phyloP scores from a whole-genome alignment of 2,888 invertebrate species.

The Salpingus planirostris region DNA sequence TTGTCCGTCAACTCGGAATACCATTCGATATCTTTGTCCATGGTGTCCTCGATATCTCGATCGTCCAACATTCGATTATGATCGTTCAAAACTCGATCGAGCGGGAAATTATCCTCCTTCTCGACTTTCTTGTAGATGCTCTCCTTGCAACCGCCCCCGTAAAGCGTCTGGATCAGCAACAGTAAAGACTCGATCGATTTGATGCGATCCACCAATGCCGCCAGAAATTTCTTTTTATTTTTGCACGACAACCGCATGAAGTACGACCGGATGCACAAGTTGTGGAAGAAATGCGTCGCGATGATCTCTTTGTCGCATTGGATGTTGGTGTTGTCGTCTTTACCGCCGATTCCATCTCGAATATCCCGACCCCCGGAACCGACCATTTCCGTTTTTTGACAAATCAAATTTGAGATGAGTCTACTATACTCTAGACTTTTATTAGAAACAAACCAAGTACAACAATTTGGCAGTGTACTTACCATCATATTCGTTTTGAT shows the following conservation, averaged over 20 bases:
- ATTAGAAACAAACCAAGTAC: background rate
- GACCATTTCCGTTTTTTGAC: background rate
- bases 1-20: slow-evolving; percentile 15
- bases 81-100: slow-evolving; percentile 20
- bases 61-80: slow-evolving; percentile 22
- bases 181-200: background rate
- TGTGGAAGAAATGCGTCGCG: background rate
- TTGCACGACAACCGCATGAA: slow-evolving; percentile 2
- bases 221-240: background rate
- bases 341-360: background rate
- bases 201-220: slow-evolving; percentile 1
- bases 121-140: background rate
- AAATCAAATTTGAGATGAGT: slow-evolving; percentile 1
- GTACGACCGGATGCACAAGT: background rate
- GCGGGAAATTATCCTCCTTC: no score
- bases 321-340: background rate
- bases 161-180: slow-evolving; percentile 1
- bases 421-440: background rate
- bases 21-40: slow-evolving; percentile 20
- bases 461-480: no score
- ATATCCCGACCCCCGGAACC: background rate
- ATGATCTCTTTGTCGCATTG: background rate
- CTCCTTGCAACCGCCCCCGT: slow-evolving; percentile 1
- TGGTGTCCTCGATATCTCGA: slow-evolving; percentile 13
- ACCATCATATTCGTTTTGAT: no score